Base-by-base conservation (phyloP, 2,888 invertebrate species). In the Tinea trinotella region DNA sequence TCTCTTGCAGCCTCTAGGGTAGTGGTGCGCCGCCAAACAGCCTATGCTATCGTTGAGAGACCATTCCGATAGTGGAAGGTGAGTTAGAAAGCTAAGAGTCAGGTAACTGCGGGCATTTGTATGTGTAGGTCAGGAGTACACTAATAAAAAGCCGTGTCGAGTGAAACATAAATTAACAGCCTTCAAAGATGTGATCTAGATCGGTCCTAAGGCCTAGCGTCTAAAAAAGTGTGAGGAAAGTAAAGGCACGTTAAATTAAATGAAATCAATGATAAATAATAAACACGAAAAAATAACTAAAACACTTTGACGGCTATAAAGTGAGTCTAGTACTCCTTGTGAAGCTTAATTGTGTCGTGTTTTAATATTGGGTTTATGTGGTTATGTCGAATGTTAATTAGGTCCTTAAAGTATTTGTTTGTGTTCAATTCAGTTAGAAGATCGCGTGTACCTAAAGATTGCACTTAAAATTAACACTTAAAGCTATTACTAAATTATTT, bases 91-190 rank as follows among this genome's bases (percentile, higher is more conserved):
- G 85, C 84, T 76, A 81, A 85, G 81, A 84, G 82, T 84, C 70
- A 80, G 83, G 84, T 84, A 84, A 84, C 84, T 85, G 84, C 84
- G 84, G 84, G 84, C 84, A 84, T 81, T 76, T 85, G 84, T 83
- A 79, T 83, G 84, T 84, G 76, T 85, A 73, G 77, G 81, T 84
- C 79, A 80, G 85, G 84, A 82, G 81, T 84, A 77, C 74, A 75
- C 85, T 84, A 85, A 83, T 78, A 84, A 84, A 69, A 85, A 84
- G 85, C 85, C 67, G 84, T 84, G 85, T 85, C 70, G 66, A 62
- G 82, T 84, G 80, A 79, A 84, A 85, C 83, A 83, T 79, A 83
- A 80, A 82, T 66, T 71, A 67, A 78, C 85, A 84, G 85, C 84
- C 81, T 69, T 84, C 79, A 82, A 82, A 79, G 75, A 79, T 70